Percentiles rank a stretch among this genome's conserved stretches.
Evolutionary conservation across 2,113 vertebrate genomes (phyloP).

Genomic region (Scartelaos histophorus): DNA sequence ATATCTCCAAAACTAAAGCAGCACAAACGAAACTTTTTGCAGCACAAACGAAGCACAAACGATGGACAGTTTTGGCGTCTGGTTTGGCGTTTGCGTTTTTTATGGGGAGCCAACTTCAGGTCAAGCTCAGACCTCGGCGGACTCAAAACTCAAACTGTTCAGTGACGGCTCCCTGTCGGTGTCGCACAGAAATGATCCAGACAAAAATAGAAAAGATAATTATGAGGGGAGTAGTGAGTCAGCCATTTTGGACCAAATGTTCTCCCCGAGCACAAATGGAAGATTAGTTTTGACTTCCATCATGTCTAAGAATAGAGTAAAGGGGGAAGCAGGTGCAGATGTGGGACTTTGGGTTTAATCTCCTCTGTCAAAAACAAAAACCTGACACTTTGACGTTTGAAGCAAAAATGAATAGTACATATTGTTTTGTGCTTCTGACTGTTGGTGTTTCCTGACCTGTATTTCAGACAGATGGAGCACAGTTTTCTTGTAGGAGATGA

Average conservation of each 20-base stretch:
- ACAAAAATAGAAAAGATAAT: constrained; percentile 1
- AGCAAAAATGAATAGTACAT: too few relatives aligned
- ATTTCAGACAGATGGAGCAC: constrained; percentile 94
- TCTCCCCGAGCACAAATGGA: not conserved
- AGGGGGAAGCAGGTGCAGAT: too few relatives aligned
- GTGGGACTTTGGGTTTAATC: too few relatives aligned
- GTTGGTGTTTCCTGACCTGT: constrained; percentile 79
- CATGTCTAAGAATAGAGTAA: not conserved
- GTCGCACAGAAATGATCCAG: not conserved
- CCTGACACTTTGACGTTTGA: too few relatives aligned
- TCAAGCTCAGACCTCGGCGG: not conserved
- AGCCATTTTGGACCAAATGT: not conserved
- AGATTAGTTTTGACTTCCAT: not conserved
- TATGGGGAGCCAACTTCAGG: too few relatives aligned
- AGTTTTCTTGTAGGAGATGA: constrained; percentile 96
- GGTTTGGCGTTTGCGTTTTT: too few relatives aligned
- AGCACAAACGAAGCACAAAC: too few relatives aligned
- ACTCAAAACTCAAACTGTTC: not conserved
- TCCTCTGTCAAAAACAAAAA: too few relatives aligned
- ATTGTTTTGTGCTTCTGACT: too few relatives aligned
- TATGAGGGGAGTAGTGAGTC: not conserved
- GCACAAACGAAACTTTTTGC: too few relatives aligned
- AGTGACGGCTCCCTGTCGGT: not conserved
- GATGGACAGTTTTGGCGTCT: too few relatives aligned
- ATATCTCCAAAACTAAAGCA: too few relatives aligned